Evolutionary conservation across 2,113 vertebrate genomes (phyloP).

Genomic region (Melanerpes formicivorus): DNA sequence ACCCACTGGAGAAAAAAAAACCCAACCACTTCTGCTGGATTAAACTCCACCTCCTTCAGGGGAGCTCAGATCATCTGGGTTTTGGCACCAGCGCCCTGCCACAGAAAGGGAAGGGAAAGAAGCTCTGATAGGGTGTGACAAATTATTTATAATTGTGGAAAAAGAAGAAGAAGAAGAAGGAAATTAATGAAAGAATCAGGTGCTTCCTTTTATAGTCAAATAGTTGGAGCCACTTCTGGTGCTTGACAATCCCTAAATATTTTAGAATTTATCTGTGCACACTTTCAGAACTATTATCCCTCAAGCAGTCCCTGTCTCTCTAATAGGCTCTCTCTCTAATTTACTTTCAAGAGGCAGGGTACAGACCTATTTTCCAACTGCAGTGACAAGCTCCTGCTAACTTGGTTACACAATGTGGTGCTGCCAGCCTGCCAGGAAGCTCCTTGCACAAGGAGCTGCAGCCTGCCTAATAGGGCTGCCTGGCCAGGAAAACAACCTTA

Average conservation of each 20-base stretch:
- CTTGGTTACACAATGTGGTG: slow-evolving; percentile 3
- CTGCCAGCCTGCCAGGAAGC: slow-evolving; percentile 31
- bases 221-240: slow-evolving; percentile 18
- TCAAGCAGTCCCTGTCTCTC: slow-evolving; percentile 45
- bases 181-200: neutral
- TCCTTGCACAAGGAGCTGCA: slow-evolving; percentile 25
- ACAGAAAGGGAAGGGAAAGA: slow-evolving; percentile 25
- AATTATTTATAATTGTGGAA: slow-evolving; percentile 57
- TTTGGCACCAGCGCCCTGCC: slow-evolving; percentile 58
- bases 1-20: neutral
- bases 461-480: slow-evolving; percentile 15
- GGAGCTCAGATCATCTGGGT: slow-evolving; percentile 42
- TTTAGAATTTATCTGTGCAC: slow-evolving; percentile 64
- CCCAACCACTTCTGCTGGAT: neutral
- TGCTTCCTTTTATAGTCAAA: slow-evolving; percentile 59
- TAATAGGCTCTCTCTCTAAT: slow-evolving; percentile 57
- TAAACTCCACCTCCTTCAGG: neutral
- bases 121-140: slow-evolving; percentile 54
- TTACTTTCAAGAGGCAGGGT: slow-evolving; percentile 61
- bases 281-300: slow-evolving; percentile 60
- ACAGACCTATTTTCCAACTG: slow-evolving; percentile 23
- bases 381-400: neutral
- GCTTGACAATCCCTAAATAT: slow-evolving; percentile 60
- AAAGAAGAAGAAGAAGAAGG: neutral
- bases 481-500: slow-evolving; percentile 54